phyloP scores from a whole-genome alignment of 1,140 invertebrate genomes.

The Drosophila parabipectinata region DNA sequence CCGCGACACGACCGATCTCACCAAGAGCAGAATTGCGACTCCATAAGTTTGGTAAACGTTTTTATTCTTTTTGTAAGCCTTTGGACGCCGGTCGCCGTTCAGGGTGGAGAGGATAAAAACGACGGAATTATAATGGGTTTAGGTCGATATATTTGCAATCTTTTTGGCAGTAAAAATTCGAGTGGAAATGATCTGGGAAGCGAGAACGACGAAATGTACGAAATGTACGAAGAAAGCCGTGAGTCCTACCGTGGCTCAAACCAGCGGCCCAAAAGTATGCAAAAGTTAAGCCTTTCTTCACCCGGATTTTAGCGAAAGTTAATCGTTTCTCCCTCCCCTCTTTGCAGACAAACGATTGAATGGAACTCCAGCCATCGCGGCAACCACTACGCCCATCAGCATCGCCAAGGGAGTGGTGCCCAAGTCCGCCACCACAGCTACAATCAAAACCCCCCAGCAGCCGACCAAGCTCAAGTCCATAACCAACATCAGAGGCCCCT shows the following conservation, averaged over 20 bases:
- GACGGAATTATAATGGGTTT: constrained; percentile 13
- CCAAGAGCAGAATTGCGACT: too few species aligned
- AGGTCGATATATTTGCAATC: constrained; percentile 1
- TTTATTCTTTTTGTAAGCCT: constrained; percentile 1
- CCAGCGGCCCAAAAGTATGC: constrained; percentile 46
- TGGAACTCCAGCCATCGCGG: constrained; percentile 18
- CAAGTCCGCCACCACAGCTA: constrained; percentile 25
- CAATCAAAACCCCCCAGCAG: constrained; percentile 21
- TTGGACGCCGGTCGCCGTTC: background rate
- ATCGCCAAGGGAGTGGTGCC: constrained; percentile 28
- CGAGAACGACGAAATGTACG: constrained; percentile 1
- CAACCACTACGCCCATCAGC: constrained; percentile 6
- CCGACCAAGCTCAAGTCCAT: constrained; percentile 35
- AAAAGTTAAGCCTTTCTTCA: too few species aligned
- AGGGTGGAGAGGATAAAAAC: background rate
- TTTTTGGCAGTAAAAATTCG: constrained; percentile 29
- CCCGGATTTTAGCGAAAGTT: too few species aligned
- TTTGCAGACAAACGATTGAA: constrained; percentile 64
- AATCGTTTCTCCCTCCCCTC: background rate
- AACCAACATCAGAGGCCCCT: constrained; percentile 39
- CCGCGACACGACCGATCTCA: too few species aligned
- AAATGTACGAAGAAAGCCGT: background rate
- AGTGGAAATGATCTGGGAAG: background rate
- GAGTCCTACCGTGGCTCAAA: constrained; percentile 10
- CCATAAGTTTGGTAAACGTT: background rate